Conservation (phyloP, 2,797 vertebrate genomes). For the Squalus acanthias region DNA sequence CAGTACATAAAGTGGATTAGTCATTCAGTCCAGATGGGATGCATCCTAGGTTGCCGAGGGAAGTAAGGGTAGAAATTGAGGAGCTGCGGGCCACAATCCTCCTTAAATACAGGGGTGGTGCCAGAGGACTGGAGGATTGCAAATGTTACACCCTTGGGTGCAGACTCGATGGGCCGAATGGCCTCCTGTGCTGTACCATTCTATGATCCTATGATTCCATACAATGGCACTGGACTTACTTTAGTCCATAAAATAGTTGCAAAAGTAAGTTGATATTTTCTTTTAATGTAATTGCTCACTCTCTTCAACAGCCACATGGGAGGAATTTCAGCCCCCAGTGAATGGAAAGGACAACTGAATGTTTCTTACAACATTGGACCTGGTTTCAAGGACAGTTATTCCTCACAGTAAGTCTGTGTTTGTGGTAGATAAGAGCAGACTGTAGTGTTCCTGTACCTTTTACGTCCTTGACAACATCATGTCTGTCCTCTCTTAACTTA, state of each 20-base stretch:
- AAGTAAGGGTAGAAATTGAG: not conserved
- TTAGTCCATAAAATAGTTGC: not conserved
- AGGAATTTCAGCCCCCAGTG: constrained; percentile 67
- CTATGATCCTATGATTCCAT: not conserved
- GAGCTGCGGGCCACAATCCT: not conserved
- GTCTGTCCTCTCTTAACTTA: not conserved
- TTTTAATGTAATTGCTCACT: not conserved
- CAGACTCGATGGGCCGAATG: not conserved
- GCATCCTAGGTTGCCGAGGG: not conserved
- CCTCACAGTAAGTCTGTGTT: constrained; percentile 63
- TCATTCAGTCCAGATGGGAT: not conserved
- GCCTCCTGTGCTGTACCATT: not conserved
- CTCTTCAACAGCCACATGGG: constrained; percentile 73
- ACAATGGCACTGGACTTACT: not conserved
- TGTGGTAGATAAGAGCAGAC: not conserved
- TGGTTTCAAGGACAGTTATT: constrained; percentile 65
- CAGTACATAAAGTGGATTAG: not conserved
- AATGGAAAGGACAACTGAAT: constrained; percentile 81
- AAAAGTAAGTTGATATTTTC: not conserved
- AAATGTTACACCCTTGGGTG: not conserved
- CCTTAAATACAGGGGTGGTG: not conserved
- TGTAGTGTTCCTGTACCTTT: not conserved
- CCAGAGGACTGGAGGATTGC: not conserved
- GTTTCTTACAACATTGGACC: constrained; percentile 83
- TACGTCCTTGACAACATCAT: not conserved